These are phyloP conservation scores for Selenia dentaria DNA, from an alignment of 2,888 invertebrate genomes.

Conservation along the genomic window DNA sequence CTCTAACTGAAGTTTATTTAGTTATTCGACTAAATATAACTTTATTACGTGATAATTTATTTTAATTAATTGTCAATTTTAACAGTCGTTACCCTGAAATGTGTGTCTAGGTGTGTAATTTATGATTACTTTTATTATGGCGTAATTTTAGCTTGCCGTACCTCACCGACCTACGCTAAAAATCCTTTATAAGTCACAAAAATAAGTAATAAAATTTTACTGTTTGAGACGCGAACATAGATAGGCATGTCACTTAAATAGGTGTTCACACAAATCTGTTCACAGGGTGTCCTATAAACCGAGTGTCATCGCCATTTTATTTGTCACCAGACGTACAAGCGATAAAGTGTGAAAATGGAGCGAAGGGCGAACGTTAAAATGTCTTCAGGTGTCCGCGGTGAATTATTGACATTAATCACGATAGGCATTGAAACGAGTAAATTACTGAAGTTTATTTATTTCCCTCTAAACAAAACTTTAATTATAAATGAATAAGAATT, in stretches of 20 bases:
- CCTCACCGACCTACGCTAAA: conserved; percentile 27
- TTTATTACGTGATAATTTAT: conserved; percentile 33
- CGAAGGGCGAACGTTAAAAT: conserved; percentile 52
- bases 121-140: conserved; percentile 28
- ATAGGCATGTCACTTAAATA: conserved; percentile 66
- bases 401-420: conserved; percentile 51
- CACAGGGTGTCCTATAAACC: conserved; percentile 45
- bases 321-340: conserved; percentile 52
- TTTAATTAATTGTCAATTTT: conserved; percentile 38
- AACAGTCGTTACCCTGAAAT: conserved; percentile 19
- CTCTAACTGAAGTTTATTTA: conserved; percentile 35
- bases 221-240: conserved; percentile 46
- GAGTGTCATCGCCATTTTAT: conserved; percentile 55
- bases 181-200: conserved; percentile 27
- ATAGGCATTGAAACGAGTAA: conserved; percentile 46
- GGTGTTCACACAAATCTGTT: conserved; percentile 68
- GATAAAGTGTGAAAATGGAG: conserved; percentile 54
- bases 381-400: conserved; percentile 42
- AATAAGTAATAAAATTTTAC: conserved; percentile 34
- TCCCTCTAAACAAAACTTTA: conserved; percentile 38
- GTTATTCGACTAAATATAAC: conserved; percentile 31
- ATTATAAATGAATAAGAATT: no score
- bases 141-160: conserved; percentile 23
- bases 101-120: conserved; percentile 30
- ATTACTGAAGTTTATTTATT: conserved; percentile 38